Base-by-base conservation (phyloP, 2,113 vertebrate genomes). In the Cinclus cinclus region DNA sequence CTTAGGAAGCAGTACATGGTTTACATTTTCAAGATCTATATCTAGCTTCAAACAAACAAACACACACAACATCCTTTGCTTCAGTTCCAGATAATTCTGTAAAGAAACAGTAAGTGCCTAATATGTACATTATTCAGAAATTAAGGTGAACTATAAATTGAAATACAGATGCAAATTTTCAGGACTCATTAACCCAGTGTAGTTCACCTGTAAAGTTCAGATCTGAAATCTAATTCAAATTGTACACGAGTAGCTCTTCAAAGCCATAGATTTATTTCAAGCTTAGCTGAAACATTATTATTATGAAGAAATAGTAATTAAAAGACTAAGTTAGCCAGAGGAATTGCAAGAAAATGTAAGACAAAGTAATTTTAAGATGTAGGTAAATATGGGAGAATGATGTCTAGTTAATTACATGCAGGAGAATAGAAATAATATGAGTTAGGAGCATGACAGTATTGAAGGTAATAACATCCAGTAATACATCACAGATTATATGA, bases 241-340 rank as follows among this genome's bases (percentile, higher is more conserved):
- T 85, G 33, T 63, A 59, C 2, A 2, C 1, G 7, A 31, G 23
- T 52, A 41, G 28, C 44, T 81, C 50, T 83, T 77, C 75, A 86
- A 95, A 93, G 88, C 82, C 85, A 77, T 2, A 83, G 90, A 93
- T 90, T 96, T 95, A 96, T 83, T 77, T 93, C 82, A 77, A 89
- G 93, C 88, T 95, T 86, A 94, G 83, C 30, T 60, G 33, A 46
- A 92, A 88, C 49, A 41, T 70, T 91, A 90, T 77, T 95, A 77
- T 70, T 94, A 95, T 70, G 82, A 95, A 81, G 64, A 69, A 96
- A 92, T 47, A 74, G n/a, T 92, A 91, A 95, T 92, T 83, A 86
- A 59, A 93, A 94, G 85, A 64, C 71, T 63, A 90, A 71, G 68
- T 62, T 69, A 77, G 37, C 42, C 42, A 77, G 85, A 89, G 56